Conservation (phyloP, 2,888 invertebrate genomes). For the Tachina grossa region DNA sequence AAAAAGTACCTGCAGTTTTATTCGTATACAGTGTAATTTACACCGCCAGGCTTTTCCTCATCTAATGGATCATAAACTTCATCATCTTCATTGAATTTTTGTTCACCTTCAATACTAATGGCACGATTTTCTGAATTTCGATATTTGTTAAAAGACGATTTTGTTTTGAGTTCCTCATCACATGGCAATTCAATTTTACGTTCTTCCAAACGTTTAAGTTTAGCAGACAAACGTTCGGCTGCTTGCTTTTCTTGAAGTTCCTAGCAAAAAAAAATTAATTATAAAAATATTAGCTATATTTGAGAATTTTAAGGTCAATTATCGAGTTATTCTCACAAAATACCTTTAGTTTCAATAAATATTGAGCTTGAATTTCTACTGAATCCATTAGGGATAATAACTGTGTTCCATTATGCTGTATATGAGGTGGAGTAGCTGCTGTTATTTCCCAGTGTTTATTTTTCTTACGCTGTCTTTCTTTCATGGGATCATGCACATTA, state of each 20-base stretch:
- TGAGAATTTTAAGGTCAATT: background rate
- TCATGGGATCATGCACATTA: slow-evolving; percentile 81
- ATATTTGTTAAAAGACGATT: slow-evolving; percentile 77
- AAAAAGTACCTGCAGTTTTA: slow-evolving; percentile 58
- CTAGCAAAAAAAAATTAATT: slow-evolving; percentile 71
- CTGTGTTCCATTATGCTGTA: slow-evolving; percentile 78
- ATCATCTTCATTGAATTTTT: slow-evolving; percentile 75
- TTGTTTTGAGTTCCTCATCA: slow-evolving; percentile 74
- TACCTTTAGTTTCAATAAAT: slow-evolving; percentile 79
- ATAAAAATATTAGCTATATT: background rate
- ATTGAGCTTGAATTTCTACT: slow-evolving; percentile 78
- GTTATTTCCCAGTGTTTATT: slow-evolving; percentile 81
- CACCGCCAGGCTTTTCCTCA: slow-evolving; percentile 74
- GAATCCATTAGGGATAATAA: slow-evolving; percentile 80
- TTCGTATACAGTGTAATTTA: slow-evolving; percentile 75
- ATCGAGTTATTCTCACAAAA: background rate
- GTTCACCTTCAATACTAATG: slow-evolving; percentile 77
- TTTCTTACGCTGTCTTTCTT: slow-evolving; percentile 79
- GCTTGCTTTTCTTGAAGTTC: slow-evolving; percentile 79
- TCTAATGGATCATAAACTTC: slow-evolving; percentile 79
- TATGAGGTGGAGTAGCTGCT: slow-evolving; percentile 81
- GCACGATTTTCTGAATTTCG: slow-evolving; percentile 72
- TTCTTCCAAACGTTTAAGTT: slow-evolving; percentile 68
- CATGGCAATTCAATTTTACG: slow-evolving; percentile 73
- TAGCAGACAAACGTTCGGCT: slow-evolving; percentile 77